Base-by-base conservation (phyloP, 2,797 vertebrate genomes). In the Eptatretus atami region DNA sequence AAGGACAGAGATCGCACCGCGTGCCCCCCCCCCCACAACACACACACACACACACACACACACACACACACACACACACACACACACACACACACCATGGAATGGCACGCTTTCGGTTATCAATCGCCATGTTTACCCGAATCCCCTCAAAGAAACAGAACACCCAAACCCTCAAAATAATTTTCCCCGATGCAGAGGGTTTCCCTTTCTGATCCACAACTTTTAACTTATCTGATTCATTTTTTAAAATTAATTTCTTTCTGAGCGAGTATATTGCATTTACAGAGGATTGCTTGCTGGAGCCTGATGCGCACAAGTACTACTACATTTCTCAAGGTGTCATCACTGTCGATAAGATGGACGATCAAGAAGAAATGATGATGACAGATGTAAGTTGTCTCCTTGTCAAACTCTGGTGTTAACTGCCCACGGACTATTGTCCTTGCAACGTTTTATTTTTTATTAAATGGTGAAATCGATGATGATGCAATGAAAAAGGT, bases 211-310 rank as follows among this genome's bases (percentile, higher is more conserved):
- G 31, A 44, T 44, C 31, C 31, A 44, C 31, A 44, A 44, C 31
- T 44, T 4, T 44, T 44, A 44, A 44, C 31, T 44, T 44, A 4
- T 44, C 31, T 44, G 31, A 44, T 5, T 44, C 3, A 44, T 5
- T 44, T 44, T 44, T 44, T 44, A 44, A 44, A 44, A 44, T 44
- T 2, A 44, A 44, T 44, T 44, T 44, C 4, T 44, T 44, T 44
- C 31, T 44, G 31, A 44, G 31, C 3, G 31, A 44, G 31, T 69
- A 25, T 53, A 67, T 64, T 63, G 61, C 13, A 66, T 65, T 52
- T 63, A 53, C 69, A 79, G 77, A 76, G 68, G 70, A 64, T 13
- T 71, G 76, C 69, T 72, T 81, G 64, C 69, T 78, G 66, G 71
- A 65, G 9, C 65, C 72, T 44, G 71, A 68, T 67, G 72, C 70